phyloP scores from a whole-genome alignment of 2,888 invertebrate species.

The Leucoma salicis region DNA sequence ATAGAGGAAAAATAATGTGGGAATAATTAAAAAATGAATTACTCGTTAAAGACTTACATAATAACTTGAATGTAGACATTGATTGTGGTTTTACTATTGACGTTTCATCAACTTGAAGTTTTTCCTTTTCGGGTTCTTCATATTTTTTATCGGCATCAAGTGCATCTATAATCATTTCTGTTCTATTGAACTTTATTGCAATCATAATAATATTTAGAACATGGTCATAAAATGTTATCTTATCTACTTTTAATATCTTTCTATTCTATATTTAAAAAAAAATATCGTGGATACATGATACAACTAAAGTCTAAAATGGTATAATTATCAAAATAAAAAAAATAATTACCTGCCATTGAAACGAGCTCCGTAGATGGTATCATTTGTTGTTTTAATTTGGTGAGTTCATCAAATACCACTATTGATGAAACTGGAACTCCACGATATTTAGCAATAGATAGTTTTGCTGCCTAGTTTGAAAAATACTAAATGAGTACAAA shows the following conservation, averaged over 20 bases:
- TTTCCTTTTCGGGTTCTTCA: slow-evolving; percentile 60
- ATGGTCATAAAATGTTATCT: no score
- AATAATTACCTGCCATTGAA: slow-evolving; percentile 45
- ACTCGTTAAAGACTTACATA: no score
- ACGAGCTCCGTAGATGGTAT: slow-evolving; percentile 60
- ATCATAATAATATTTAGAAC: no score
- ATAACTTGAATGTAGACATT: slow-evolving; percentile 47
- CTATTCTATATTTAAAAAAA: no score
- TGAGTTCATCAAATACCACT: slow-evolving; percentile 58
- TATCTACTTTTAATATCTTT: no score
- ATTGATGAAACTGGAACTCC: slow-evolving; percentile 53
- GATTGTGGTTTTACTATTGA: slow-evolving; percentile 32
- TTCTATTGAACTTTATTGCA: no score
- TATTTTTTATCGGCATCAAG: slow-evolving; percentile 46
- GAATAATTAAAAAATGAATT: no score
- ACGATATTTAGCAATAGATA: slow-evolving; percentile 60
- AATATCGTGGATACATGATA: no score
- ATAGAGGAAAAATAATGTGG: no score
- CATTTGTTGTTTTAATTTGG: slow-evolving; percentile 58
- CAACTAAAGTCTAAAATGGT: no score
- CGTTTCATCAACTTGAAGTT: slow-evolving; percentile 42
- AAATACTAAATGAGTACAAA: not conserved
- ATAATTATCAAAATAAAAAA: no score
- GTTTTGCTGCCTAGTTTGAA: slow-evolving; percentile 51
- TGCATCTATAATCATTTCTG: slow-evolving; percentile 5